phyloP scores from a whole-genome alignment of 2,797 vertebrate genomes.

The Poecilia picta region DNA sequence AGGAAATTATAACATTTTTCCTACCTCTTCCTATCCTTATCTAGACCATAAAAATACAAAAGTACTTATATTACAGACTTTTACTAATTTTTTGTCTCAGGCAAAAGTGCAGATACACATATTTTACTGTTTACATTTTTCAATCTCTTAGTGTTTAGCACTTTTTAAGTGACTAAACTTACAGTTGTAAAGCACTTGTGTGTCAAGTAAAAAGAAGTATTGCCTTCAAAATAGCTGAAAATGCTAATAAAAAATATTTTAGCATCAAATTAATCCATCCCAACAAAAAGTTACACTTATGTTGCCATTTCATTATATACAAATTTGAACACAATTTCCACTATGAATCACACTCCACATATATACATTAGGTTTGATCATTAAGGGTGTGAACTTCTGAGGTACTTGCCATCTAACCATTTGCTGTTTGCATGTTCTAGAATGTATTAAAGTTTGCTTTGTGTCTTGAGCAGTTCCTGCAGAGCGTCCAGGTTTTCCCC shows the following conservation, averaged over 20 bases:
- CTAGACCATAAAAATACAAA: neutral
- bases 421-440: neutral
- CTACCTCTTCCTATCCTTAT: neutral
- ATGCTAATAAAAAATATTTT: neutral
- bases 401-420: neutral
- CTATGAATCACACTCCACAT: neutral
- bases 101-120: neutral
- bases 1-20: neutral
- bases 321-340: conserved; percentile 24
- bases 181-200: neutral
- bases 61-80: neutral
- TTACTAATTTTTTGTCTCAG: neutral
- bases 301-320: conserved; percentile 21
- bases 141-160: neutral
- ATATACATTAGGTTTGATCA: neutral
- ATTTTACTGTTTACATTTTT: neutral
- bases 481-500: conserved; percentile 83
- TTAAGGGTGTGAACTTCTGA: neutral
- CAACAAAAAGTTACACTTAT: neutral
- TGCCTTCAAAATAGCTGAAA: neutral
- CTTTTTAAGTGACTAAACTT: neutral
- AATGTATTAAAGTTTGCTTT: conserved; percentile 76
- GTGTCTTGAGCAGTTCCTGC: conserved; percentile 72
- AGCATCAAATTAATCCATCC: too few relatives aligned
- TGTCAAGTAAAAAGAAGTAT: neutral